Evolutionary conservation across 2,888 invertebrate genomes (phyloP).

Genomic region (Harpalus rubripes): DNA sequence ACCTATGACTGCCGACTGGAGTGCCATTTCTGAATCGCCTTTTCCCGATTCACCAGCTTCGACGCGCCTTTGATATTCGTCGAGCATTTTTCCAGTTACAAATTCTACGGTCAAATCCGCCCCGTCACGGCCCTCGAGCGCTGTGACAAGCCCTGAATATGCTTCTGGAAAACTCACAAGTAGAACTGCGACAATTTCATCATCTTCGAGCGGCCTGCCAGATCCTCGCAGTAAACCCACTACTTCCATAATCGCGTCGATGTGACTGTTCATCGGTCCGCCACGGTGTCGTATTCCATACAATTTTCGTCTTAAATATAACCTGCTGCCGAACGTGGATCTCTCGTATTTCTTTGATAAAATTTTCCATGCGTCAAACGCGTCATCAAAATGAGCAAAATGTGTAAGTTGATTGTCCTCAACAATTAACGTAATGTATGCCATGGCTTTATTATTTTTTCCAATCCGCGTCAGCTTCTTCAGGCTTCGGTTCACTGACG

Average conservation of each 20-base stretch:
- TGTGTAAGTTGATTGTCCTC: conserved; percentile 58
- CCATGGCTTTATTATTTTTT: conserved; percentile 50
- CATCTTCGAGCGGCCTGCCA: too few relatives aligned
- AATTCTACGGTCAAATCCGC: not conserved
- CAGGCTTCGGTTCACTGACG: conserved; percentile 38
- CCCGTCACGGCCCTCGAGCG: too few relatives aligned
- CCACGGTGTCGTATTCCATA: conserved; percentile 26
- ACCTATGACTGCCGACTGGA: not conserved
- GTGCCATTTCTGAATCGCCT: not conserved
- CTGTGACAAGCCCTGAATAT: too few relatives aligned
- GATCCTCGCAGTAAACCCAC: conserved; percentile 28
- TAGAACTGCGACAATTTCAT: too few relatives aligned
- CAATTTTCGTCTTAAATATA: conserved; percentile 45
- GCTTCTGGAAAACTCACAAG: too few relatives aligned
- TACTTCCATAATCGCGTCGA: conserved; percentile 47
- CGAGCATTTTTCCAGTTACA: not conserved
- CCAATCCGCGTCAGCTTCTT: not conserved
- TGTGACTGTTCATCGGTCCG: conserved; percentile 25
- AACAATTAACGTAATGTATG: conserved; percentile 55
- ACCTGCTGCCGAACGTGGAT: conserved; percentile 49
- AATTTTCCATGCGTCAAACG: conserved; percentile 44
- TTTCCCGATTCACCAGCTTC: not conserved
- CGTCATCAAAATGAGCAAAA: conserved; percentile 45
- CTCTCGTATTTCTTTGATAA: conserved; percentile 55
- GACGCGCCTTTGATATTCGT: not conserved